Percentiles rank a stretch among this genome's conserved stretches.
These are phyloP conservation scores for Lacerta viridis DNA, from an alignment of 2,797 vertebrate species.

Conservation along the genomic window DNA sequence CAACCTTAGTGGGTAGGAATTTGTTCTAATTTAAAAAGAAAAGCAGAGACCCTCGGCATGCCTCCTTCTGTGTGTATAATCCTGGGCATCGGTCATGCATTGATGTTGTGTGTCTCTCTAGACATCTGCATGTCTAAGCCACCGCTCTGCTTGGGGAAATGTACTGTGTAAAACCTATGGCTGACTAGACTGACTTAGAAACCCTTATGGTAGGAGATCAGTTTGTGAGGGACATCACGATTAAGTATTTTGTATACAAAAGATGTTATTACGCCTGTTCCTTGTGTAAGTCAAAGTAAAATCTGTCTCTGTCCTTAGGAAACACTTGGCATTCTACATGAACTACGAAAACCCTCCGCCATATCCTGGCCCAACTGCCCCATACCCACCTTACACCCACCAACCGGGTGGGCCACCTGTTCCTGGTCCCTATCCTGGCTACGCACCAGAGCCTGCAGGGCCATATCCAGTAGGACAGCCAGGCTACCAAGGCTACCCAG, in stretches of 20 bases:
- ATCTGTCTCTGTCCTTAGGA: conserved; percentile 77
- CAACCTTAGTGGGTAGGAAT: background rate
- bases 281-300: conserved; percentile 44
- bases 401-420: conserved; percentile 81
- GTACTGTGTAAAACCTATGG: background rate
- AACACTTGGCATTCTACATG: conserved; percentile 79
- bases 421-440: conserved; percentile 75
- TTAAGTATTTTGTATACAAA: background rate
- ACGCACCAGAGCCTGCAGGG: conserved; percentile 70
- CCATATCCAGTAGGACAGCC: conserved; percentile 83
- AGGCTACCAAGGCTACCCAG: conserved; percentile 87
- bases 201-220: background rate
- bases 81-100: background rate
- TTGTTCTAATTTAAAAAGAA: background rate
- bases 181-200: background rate
- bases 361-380: conserved; percentile 87
- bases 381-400: conserved; percentile 90
- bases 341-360: conserved; percentile 94
- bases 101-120: background rate
- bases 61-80: background rate
- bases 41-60: background rate
- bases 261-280: accelerated
- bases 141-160: background rate
- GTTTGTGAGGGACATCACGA: accelerated
- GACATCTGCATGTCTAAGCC: background rate